A percentile compares a stretch with the other conserved stretches of the same genome.
These are phyloP conservation scores for Nettapus auritus DNA, from an alignment of 2,113 vertebrate species.

Conservation along the genomic window DNA sequence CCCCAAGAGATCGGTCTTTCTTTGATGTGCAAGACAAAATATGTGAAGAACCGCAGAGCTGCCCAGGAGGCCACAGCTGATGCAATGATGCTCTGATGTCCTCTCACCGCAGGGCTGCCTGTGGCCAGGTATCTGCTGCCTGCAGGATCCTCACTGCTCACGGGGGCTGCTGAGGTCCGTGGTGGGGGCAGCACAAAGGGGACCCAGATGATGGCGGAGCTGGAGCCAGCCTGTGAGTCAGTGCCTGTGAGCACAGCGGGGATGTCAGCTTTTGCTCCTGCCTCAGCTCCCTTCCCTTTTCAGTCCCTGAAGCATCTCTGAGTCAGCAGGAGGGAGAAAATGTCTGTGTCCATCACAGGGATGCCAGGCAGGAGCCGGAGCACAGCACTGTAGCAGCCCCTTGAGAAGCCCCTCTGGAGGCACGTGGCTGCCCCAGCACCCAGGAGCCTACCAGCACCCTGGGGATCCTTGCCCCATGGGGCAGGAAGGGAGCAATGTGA, in stretches of 20 bases:
- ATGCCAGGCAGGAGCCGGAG: neutral
- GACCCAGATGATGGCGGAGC: neutral
- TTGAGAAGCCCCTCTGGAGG: neutral
- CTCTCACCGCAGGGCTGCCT: accelerated
- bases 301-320: neutral
- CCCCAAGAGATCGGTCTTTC: neutral
- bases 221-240: neutral
- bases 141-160: accelerated
- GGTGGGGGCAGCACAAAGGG: neutral
- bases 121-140: neutral
- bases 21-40: neutral
- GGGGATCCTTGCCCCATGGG: accelerated
- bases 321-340: neutral
- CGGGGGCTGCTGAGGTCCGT: accelerated
- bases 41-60: neutral
- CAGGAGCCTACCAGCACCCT: accelerated
- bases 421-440: accelerated
- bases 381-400: neutral
- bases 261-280: neutral
- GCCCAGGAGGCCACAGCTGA: neutral
- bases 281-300: neutral
- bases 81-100: neutral
- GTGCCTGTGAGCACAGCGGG: neutral
- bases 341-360: neutral
- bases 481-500: neutral